Percentiles rank a stretch among this genome's conserved stretches.
Evolutionary conservation across 2,888 invertebrate genomes (phyloP).

Genomic region (Diarsia brunnea): DNA sequence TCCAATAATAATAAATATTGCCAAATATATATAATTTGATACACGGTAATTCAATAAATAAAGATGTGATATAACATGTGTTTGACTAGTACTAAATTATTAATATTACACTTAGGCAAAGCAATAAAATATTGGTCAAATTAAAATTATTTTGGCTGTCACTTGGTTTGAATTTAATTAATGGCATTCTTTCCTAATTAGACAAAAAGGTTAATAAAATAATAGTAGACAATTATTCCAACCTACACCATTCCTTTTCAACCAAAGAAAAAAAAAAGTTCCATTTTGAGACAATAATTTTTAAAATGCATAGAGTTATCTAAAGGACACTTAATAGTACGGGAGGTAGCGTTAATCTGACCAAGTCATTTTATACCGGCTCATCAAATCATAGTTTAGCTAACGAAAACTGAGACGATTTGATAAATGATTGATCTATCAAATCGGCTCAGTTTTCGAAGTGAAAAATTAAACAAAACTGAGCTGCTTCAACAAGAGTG

Average conservation of each 20-base stretch:
- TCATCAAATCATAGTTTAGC: no score
- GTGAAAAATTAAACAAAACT: no score
- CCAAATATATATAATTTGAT: constrained; percentile 12
- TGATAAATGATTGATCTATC: no score
- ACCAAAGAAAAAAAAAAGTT: constrained; percentile 14
- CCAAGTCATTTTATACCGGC: neutral
- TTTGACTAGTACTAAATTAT: constrained; percentile 46
- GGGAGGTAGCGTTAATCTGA: neutral
- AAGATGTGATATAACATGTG: neutral
- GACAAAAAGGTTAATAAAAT: constrained; percentile 1
- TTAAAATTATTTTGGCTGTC: neutral
- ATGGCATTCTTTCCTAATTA: neutral
- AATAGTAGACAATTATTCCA: constrained; percentile 10
- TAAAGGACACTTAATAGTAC: constrained; percentile 7
- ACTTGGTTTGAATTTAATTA: constrained; percentile 4
- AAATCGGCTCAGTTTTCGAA: no score
- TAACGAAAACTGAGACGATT: no score
- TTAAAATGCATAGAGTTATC: constrained; percentile 41
- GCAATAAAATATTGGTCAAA: constrained; percentile 6
- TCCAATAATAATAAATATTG: neutral
- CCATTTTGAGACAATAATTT: constrained; percentile 17
- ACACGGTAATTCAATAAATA: constrained; percentile 6
- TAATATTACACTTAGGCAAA: neutral
- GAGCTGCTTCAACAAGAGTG: no score
- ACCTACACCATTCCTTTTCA: constrained; percentile 48